Percentiles rank a stretch among this genome's conserved stretches.
Evolutionary conservation across 2,888 invertebrate genomes (phyloP).

Genomic region (Scrobipalpa atriplicella): DNA sequence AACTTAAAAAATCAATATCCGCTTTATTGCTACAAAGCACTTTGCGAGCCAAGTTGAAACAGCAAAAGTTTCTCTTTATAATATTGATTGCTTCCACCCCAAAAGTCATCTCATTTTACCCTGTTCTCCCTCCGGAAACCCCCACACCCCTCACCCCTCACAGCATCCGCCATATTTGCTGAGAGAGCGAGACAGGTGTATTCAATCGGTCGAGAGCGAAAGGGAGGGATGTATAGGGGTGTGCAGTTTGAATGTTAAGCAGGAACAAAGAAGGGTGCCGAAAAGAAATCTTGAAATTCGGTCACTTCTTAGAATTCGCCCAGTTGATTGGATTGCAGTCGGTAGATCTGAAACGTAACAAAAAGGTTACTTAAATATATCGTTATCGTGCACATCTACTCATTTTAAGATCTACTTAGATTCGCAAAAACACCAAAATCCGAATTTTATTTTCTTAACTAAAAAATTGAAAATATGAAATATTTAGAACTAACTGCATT

Average conservation of each 20-base stretch:
- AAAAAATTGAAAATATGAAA: no score
- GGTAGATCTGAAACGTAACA: constrained; percentile 11
- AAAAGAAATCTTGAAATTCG: constrained; percentile 43
- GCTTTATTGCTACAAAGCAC: background rate
- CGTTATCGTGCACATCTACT: no score
- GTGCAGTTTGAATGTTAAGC: constrained; percentile 62
- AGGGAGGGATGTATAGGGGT: constrained; percentile 49
- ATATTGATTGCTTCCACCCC: constrained; percentile 58
- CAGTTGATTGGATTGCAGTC: constrained; percentile 14
- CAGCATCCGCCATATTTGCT: constrained; percentile 77
- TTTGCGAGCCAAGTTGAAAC: constrained; percentile 12
- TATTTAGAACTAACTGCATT: no score
- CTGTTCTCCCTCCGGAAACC: constrained; percentile 64
- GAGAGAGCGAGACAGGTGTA: constrained; percentile 42
- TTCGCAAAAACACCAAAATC: no score
- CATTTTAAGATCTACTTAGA: no score
- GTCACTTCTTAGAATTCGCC: constrained; percentile 31
- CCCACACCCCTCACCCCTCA: constrained; percentile 47
- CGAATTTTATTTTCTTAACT: no score
- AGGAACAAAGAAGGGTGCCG: constrained; percentile 57
- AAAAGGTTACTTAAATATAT: background rate
- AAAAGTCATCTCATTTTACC: constrained; percentile 65
- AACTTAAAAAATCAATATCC: constrained; percentile 14
- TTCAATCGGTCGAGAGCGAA: constrained; percentile 34
- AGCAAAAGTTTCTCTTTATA: constrained; percentile 35